Evolutionary conservation across 53 echinoderm and acorn worm species (phyloP), one percentile per base, ranked within the genome.

Genomic region (Temnopleurus reevesii): DNA sequence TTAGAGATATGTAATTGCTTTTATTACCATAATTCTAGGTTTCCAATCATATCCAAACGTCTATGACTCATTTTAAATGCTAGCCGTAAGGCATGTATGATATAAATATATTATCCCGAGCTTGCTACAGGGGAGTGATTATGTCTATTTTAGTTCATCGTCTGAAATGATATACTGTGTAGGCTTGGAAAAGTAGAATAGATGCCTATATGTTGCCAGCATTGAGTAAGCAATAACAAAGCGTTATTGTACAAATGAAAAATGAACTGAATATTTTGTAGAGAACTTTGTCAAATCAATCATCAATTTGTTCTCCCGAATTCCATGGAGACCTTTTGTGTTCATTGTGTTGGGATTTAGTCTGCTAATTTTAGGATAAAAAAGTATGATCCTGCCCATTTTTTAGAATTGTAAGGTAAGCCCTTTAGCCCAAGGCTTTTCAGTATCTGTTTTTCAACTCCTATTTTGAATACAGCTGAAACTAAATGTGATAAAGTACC

Each of bases 1-100:
- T 71, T 71, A 41, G 41, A 71, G 71, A 71, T 71, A 41, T 71
- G 71, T 71, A 71, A 71, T 71, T n/a, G 41, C 71, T 71, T 71
- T 71, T 71, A 71, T 71, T 41, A 71, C 41, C 63, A 41, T 71
- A 0, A 4, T 71, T 38, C 41, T n/a, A 23, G 36, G 41, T 21
- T 63, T 71, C 41, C 41, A 71, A 8, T 38, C 1, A 6, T 23
- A 19, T 71, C n/a, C 8, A 13, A 71, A 41, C 23, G 19, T 10
- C 1, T 19, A 5, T 71, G 71, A 71, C 71, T 71, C 71, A 71
- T 71, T 23, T 0, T 27, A 6, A 71, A 71, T 12, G 12, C 6
- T 41, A 8, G 38, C 71, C 71, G n/a, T 71, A 38, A 38, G 71
- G 38, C 71, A 41, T 71, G 43, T 71, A 36, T 71, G 71, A 71